phyloP scores from a whole-genome alignment of 2,888 invertebrate species.

The Pyrgus malvae region DNA sequence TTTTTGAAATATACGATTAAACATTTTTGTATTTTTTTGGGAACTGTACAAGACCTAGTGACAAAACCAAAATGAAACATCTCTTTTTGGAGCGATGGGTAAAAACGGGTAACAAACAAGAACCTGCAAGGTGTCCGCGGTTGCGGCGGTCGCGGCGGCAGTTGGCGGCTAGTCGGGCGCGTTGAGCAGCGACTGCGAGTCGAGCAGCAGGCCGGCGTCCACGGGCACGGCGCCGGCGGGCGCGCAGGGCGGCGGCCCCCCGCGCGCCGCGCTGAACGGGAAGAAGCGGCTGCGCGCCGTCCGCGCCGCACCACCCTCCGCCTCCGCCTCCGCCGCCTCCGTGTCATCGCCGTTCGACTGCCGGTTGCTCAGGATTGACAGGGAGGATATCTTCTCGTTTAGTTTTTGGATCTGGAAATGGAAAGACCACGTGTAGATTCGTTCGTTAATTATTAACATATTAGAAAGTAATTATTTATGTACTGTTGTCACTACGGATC shows the following conservation, averaged over 20 bases:
- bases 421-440: neutral
- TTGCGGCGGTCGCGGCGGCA: too few species aligned
- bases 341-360: conserved; percentile 47
- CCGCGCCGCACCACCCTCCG: conserved; percentile 20
- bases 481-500: too few species aligned
- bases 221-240: conserved; percentile 78
- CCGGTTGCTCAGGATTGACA: conserved; percentile 56
- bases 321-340: conserved; percentile 23
- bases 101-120: too few species aligned
- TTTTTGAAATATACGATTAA: too few species aligned
- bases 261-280: conserved; percentile 61
- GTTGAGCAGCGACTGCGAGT: conserved; percentile 86
- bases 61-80: too few species aligned
- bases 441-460: too few species aligned
- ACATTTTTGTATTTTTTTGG: too few species aligned
- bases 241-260: conserved; percentile 37
- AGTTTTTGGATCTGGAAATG: conserved; percentile 60
- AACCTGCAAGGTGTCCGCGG: too few species aligned
- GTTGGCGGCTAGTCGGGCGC: conserved; percentile 82
- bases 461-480: too few species aligned
- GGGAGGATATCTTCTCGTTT: conserved; percentile 58
- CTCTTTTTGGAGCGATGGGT: too few species aligned
- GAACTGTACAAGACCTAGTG: too few species aligned
- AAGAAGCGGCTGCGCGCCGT: conserved; percentile 59
- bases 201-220: conserved; percentile 83